phyloP scores from a whole-genome alignment of 2,888 invertebrate species.

The Yponomeuta malinellus region DNA sequence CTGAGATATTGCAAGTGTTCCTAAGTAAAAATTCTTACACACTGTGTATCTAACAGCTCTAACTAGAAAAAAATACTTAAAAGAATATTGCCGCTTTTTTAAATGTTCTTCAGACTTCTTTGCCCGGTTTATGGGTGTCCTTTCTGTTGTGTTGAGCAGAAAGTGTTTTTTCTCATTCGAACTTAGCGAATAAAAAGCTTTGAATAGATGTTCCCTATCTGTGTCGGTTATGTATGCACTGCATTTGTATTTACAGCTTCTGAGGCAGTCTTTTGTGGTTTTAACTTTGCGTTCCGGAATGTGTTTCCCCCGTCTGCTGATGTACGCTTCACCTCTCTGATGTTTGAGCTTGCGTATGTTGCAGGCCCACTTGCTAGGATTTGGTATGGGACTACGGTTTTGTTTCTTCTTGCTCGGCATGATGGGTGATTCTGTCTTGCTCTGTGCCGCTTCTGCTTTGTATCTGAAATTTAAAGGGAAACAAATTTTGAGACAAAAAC shows the following conservation, averaged over 20 bases:
- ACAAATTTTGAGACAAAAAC: background rate
- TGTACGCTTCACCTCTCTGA: slow-evolving; percentile 62
- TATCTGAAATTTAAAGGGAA: slow-evolving; percentile 33
- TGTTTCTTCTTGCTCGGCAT: slow-evolving; percentile 31
- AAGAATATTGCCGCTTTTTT: slow-evolving; percentile 51
- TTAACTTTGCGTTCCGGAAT: slow-evolving; percentile 53
- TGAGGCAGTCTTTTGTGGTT: slow-evolving; percentile 59
- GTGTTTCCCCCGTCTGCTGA: slow-evolving; percentile 57
- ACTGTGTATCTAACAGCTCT: slow-evolving; percentile 51
- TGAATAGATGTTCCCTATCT: slow-evolving; percentile 59
- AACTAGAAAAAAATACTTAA: slow-evolving; percentile 60
- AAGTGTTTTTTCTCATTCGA: slow-evolving; percentile 65
- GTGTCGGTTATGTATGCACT: slow-evolving; percentile 53
- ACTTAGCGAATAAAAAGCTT: slow-evolving; percentile 60
- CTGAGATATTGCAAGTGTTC: slow-evolving; percentile 63
- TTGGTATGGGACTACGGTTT: slow-evolving; percentile 41
- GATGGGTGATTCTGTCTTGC: background rate
- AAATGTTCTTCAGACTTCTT: slow-evolving; percentile 22
- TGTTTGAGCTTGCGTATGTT: slow-evolving; percentile 61
- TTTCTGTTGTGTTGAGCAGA: slow-evolving; percentile 59
- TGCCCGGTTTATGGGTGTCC: slow-evolving; percentile 43
- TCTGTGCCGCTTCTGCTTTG: slow-evolving; percentile 28
- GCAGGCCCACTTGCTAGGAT: slow-evolving; percentile 61
- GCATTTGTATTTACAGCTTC: slow-evolving; percentile 59
- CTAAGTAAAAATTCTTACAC: slow-evolving; percentile 66